Evolutionary conservation across 2,888 invertebrate genomes (phyloP).

Genomic region (Cataglyphis cursor): DNA sequence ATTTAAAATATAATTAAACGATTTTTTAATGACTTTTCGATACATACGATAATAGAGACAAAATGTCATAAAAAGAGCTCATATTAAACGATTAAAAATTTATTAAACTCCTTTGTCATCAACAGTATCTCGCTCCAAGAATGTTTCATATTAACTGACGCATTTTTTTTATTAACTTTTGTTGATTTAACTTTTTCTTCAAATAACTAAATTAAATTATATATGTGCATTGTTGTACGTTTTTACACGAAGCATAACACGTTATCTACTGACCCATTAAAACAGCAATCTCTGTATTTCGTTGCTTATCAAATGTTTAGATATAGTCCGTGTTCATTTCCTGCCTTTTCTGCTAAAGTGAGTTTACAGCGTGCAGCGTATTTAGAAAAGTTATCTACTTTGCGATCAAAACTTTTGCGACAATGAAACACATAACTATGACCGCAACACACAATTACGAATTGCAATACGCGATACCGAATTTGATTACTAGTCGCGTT

Average conservation of each 20-base stretch:
- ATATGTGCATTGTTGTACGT: no score
- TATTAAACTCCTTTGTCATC: background rate
- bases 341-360: background rate
- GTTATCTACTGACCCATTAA: background rate
- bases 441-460: constrained; percentile 17
- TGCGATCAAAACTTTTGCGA: constrained; percentile 36
- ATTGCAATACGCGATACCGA: constrained; percentile 31
- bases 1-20: background rate
- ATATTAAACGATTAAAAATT: background rate
- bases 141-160: background rate
- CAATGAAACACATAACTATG: constrained; percentile 11
- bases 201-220: background rate
- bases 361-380: background rate
- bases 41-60: background rate
- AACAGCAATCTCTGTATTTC: background rate
- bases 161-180: background rate
- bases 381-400: constrained; percentile 24
- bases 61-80: background rate
- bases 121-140: background rate
- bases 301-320: constrained; percentile 6
- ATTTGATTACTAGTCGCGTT: constrained; percentile 52
- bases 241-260: background rate
- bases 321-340: constrained; percentile 7
- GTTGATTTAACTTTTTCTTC: background rate
- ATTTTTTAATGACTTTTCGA: background rate